Conservation (phyloP, 2,888 invertebrate genomes). For the Allophyes oxyacanthae region DNA sequence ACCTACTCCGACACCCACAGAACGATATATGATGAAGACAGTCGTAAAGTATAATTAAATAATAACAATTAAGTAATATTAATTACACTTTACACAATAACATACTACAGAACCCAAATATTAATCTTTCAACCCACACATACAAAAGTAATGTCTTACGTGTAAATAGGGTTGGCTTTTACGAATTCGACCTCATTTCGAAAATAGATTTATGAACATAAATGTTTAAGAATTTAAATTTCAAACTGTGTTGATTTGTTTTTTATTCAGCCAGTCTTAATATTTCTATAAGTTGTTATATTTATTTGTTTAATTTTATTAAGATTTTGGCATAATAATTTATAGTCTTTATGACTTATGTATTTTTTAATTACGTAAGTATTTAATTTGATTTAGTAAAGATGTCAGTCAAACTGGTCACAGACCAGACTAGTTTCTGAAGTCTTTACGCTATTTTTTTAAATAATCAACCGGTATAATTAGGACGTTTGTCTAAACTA, state of each 20-base stretch:
- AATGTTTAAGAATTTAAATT: conserved; percentile 2
- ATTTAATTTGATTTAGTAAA: no score
- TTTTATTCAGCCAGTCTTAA: conserved; percentile 30
- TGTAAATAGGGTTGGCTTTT: conserved; percentile 51
- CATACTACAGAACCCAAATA: conserved; percentile 33
- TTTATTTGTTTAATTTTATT: conserved; percentile 19
- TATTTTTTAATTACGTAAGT: no score
- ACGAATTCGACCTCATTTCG: conserved; percentile 38
- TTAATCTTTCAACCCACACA: conserved; percentile 43
- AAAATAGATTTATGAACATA: conserved; percentile 35
- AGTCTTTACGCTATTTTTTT: no score
- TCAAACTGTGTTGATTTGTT: conserved; percentile 21
- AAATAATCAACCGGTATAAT: no score
- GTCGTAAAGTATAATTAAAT: neutral
- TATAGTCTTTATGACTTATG: conserved; percentile 15
- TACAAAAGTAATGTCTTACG: conserved; percentile 22
- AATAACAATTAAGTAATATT: conserved; percentile 17
- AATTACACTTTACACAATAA: conserved; percentile 4
- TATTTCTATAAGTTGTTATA: conserved; percentile 13
- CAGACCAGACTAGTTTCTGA: no score
- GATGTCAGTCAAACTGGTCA: no score
- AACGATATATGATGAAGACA: no score
- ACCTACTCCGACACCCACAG: no score
- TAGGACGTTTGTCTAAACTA: no score
- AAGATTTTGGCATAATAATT: conserved; percentile 2